Conservation (phyloP, 2,113 vertebrate species). For the Ahaetulla prasina region DNA sequence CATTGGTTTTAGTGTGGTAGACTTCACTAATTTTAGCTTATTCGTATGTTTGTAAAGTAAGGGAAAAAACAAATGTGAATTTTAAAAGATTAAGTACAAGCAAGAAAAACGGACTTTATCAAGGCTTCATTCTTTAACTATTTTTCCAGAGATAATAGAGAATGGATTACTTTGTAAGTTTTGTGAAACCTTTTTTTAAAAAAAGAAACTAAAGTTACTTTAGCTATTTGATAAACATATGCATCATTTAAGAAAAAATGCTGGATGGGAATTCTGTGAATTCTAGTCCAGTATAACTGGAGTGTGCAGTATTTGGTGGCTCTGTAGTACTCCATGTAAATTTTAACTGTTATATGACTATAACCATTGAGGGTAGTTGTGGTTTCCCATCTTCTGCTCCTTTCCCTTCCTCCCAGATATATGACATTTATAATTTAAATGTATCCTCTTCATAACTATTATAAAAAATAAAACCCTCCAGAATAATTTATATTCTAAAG, state of each 20-base stretch:
- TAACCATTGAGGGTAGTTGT: not conserved
- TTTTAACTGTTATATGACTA: conserved; percentile 10
- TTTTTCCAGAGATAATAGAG: not conserved
- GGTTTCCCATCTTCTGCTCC: not conserved
- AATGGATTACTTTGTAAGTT: not conserved
- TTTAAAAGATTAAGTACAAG: not conserved
- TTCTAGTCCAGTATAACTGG: not conserved
- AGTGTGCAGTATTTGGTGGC: not conserved
- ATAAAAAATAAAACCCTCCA: not conserved
- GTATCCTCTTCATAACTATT: not conserved
- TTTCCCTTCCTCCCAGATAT: not conserved
- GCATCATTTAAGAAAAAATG: not conserved
- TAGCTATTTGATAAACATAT: not conserved
- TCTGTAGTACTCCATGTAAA: not conserved
- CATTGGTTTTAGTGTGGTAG: not conserved
- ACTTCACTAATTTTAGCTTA: not conserved
- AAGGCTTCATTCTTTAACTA: not conserved
- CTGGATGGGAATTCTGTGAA: not conserved
- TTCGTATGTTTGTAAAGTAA: not conserved
- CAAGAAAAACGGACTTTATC: not conserved
- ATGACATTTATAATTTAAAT: not conserved
- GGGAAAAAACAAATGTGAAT: not conserved
- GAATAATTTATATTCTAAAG: not conserved
- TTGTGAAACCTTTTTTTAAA: not conserved
- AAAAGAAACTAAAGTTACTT: not conserved